phyloP scores from a whole-genome alignment of 2,113 vertebrate species.

The Dendropsophus ebraccatus region DNA sequence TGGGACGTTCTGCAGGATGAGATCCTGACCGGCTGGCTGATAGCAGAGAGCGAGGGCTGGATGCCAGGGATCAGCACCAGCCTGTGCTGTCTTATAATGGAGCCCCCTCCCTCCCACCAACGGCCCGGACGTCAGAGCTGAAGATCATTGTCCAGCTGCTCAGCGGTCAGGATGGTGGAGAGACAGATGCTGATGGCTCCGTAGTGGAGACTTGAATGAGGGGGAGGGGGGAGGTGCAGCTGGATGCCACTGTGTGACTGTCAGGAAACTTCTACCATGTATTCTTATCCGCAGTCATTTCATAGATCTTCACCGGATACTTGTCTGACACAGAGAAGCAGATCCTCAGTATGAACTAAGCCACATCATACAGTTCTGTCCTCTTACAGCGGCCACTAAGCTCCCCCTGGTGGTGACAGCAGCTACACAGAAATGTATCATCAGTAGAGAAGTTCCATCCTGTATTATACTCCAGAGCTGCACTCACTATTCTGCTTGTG shows the following conservation, averaged over 20 bases:
- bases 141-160: conserved; percentile 33
- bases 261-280: not conserved
- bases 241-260: not conserved
- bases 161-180: not conserved
- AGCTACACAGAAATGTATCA: too few relatives aligned
- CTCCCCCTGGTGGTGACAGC: too few relatives aligned
- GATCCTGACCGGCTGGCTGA: not conserved
- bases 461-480: too few relatives aligned
- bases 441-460: too few relatives aligned
- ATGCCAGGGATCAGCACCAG: not conserved
- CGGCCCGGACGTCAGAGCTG: not conserved
- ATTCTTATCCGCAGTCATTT: too few relatives aligned
- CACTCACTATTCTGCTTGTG: too few relatives aligned
- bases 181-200: conserved; percentile 37
- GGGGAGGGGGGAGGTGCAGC: not conserved
- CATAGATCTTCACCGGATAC: not conserved
- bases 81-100: not conserved
- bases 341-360: not conserved
- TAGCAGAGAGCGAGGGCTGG: not conserved
- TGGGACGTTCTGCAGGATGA: not conserved
- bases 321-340: not conserved
- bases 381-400: not conserved
- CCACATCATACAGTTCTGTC: too few relatives aligned
- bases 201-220: not conserved
- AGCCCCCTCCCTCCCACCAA: not conserved